phyloP scores from a whole-genome alignment of 2,113 vertebrate species.

The Microtus richardsoni region DNA sequence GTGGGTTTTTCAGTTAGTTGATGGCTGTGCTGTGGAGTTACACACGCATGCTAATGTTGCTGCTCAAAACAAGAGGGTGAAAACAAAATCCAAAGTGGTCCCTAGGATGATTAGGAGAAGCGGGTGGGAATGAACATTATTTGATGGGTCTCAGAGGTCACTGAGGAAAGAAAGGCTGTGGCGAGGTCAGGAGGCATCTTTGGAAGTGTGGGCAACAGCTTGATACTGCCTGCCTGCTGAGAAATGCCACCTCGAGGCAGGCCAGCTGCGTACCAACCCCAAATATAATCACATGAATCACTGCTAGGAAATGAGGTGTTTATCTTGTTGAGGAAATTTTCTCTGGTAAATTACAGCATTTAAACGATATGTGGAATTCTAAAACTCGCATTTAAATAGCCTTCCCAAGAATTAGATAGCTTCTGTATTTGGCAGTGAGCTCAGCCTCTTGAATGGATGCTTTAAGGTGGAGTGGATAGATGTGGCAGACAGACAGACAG shows the following conservation, averaged over 20 bases:
- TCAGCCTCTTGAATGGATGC: neutral
- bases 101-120: neutral
- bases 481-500: conserved; percentile 37
- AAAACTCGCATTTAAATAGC: neutral
- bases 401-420: neutral
- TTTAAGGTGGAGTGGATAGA: neutral
- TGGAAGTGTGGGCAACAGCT: no score
- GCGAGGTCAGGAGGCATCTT: accelerated
- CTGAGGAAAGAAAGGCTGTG: neutral
- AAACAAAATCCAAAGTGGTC: neutral
- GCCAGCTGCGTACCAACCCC: neutral
- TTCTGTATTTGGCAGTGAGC: neutral
- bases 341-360: conserved; percentile 75
- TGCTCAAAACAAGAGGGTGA: neutral
- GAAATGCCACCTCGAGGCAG: neutral
- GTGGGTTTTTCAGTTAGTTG: neutral
- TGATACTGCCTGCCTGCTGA: neutral
- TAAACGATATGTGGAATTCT: conserved; percentile 47
- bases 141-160: neutral
- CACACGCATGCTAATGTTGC: neutral
- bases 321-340: conserved; percentile 74
- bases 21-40: neutral
- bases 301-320: conserved; percentile 66
- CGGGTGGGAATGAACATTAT: neutral
- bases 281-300: conserved; percentile 68